Evolutionary conservation across 2,797 vertebrate genomes (phyloP).

Genomic region (Pristis pectinata): DNA sequence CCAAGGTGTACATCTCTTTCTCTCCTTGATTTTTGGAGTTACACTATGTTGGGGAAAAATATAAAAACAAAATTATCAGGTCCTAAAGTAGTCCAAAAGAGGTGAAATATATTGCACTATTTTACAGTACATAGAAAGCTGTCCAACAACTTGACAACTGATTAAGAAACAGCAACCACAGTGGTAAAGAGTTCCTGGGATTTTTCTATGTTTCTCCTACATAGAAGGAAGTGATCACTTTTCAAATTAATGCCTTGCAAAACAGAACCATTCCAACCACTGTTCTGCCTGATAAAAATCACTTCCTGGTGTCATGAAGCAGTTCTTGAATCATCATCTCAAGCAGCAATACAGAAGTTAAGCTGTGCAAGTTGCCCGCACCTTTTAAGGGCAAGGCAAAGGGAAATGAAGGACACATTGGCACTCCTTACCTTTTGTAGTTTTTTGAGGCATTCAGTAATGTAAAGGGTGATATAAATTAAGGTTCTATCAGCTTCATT

Average conservation of each 20-base stretch:
- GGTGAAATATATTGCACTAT: not conserved
- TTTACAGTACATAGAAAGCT: not conserved
- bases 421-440: slow-evolving; percentile 79
- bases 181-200: not conserved
- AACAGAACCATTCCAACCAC: not conserved
- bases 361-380: not conserved
- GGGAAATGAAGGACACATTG: slow-evolving; percentile 23
- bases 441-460: slow-evolving; percentile 95
- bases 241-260: not conserved
- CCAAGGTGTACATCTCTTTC: slow-evolving; percentile 94
- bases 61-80: not conserved
- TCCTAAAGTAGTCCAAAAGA: slow-evolving; percentile 1
- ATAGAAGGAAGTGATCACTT: not conserved
- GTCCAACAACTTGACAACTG: not conserved
- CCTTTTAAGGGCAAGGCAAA: not conserved
- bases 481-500: slow-evolving; percentile 95
- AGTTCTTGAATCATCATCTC: not conserved
- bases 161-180: not conserved
- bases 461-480: slow-evolving; percentile 95
- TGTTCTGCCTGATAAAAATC: not conserved
- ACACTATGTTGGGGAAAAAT: slow-evolving; percentile 59
- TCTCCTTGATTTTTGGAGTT: slow-evolving; percentile 87
- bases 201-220: not conserved
- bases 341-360: not conserved
- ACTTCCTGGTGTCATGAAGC: slow-evolving; percentile 2